Evolutionary conservation across 2,113 vertebrate species (phyloP).

Genomic region (Arizona elegans): DNA sequence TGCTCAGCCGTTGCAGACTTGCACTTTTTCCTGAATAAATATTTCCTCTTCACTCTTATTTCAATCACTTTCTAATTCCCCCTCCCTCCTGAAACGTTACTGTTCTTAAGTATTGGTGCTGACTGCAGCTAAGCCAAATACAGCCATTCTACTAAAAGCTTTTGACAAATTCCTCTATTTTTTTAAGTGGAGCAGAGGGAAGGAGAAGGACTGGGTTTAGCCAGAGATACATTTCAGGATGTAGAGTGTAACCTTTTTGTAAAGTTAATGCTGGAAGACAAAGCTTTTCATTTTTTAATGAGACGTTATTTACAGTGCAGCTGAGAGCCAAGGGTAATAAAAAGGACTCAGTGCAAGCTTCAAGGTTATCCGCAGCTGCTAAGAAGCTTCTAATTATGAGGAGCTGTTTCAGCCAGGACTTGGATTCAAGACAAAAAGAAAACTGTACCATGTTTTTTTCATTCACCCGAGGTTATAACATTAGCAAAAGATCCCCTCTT

Average conservation of each 20-base stretch:
- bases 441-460: background rate
- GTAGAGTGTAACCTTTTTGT: slow-evolving; percentile 20
- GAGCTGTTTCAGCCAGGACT: slow-evolving; percentile 41
- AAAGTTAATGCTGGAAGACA: slow-evolving; percentile 50
- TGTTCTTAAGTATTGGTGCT: background rate
- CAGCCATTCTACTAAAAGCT: background rate
- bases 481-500: slow-evolving; percentile 1
- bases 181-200: slow-evolving; percentile 18
- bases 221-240: slow-evolving; percentile 47
- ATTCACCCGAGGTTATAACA: slow-evolving; percentile 29
- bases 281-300: slow-evolving; percentile 50
- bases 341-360: slow-evolving; percentile 42
- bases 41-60: slow-evolving; percentile 14
- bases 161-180: slow-evolving; percentile 24
- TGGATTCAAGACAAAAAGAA: slow-evolving; percentile 23
- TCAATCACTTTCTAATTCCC: slow-evolving; percentile 15
- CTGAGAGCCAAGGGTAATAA: slow-evolving; percentile 48
- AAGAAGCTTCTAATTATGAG: slow-evolving; percentile 60
- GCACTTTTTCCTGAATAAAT: background rate
- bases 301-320: slow-evolving; percentile 42
- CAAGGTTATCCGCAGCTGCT: slow-evolving; percentile 47
- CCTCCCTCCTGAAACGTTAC: slow-evolving; percentile 11
- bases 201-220: slow-evolving; percentile 22
- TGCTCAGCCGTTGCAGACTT: background rate
- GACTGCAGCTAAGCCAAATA: slow-evolving; percentile 29